Base-by-base conservation (phyloP, 2,113 vertebrate species). In the Damaliscus lunatus region DNA sequence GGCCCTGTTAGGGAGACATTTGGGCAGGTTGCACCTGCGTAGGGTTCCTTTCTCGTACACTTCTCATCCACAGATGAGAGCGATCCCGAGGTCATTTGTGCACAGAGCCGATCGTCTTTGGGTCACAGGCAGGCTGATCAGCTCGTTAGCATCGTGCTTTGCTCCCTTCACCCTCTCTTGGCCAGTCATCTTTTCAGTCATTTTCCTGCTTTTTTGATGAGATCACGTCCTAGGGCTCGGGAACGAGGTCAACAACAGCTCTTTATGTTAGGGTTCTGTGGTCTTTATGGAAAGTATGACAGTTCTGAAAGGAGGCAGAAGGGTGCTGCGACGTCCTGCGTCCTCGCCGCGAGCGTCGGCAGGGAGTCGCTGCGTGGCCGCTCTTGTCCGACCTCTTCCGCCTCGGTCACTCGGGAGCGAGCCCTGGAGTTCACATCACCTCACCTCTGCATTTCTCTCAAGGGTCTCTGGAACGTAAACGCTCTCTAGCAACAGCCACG, bases 191-290 rank as follows among this genome's bases (percentile, higher is more conserved):
- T 50, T 93, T 92, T 95, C 43, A 91, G 52, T 90, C 3, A 57
- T 90, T 86, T 71, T 50, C 43, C 36, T 67, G 29, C 53, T 53
- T n/a, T 91, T 97, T 88, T 82, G 60, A 93, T 84, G 71, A 89
- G 53, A 78, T 90, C 31, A 59, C 74, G 8, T 78, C 60, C 86
- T 93, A 64, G 50, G 52, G 21, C 81, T 64, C 25, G 57, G 46
- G 89, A 94, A 94, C 71, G 46, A 88, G 17, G 10, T 57, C 29
- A 52, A 93, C 21, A 40, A 36, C 16, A 81, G 52, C 31, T 43
- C 64, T 71, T 84, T 82, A 12, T 67, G 88, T 62, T n/a, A 88
- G 43, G 29, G 40, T 55, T 90, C 85, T 86, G 43, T 62, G 53
- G 50, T 36, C 12, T 13, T 88, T 88, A 25, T 46, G 55, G 33